These are phyloP conservation scores for Mellilla xanthometata DNA, from an alignment of 2,888 invertebrate genomes.

Conservation along the genomic window DNA sequence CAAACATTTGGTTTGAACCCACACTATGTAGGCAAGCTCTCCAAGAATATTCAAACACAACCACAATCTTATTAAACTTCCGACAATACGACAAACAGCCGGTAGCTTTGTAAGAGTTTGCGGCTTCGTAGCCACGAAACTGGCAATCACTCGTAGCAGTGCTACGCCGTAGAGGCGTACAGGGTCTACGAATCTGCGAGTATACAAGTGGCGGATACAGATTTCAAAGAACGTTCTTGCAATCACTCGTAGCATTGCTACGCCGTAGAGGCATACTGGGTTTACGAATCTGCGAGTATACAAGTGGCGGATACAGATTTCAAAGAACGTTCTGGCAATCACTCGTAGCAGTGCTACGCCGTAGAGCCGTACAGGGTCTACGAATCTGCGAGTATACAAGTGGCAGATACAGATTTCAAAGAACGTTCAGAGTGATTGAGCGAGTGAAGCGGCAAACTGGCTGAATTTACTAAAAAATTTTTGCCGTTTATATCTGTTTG, in stretches of 20 bases:
- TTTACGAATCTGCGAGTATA: too few species aligned
- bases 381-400: too few species aligned
- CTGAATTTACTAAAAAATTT: too few species aligned
- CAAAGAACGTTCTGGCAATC: too few species aligned
- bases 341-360: background rate
- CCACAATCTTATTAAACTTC: background rate
- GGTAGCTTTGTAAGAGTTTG: background rate
- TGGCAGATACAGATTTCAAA: too few species aligned
- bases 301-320: too few species aligned
- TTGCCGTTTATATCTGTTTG: too few species aligned
- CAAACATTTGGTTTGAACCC: too few species aligned
- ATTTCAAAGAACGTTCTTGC: too few species aligned
- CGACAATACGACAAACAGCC: background rate
- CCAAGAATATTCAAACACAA: background rate
- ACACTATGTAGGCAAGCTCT: background rate
- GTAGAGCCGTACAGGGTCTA: background rate
- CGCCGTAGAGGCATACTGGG: background rate
- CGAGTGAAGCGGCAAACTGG: background rate
- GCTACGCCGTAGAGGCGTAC: constrained; percentile 1
- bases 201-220: too few species aligned
- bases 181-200: too few species aligned
- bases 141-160: background rate
- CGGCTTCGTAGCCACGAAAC: background rate
- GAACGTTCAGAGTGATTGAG: too few species aligned
- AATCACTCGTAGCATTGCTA: background rate